Conservation (phyloP, 2,113 vertebrate species). For the Neolamprologus longior region DNA sequence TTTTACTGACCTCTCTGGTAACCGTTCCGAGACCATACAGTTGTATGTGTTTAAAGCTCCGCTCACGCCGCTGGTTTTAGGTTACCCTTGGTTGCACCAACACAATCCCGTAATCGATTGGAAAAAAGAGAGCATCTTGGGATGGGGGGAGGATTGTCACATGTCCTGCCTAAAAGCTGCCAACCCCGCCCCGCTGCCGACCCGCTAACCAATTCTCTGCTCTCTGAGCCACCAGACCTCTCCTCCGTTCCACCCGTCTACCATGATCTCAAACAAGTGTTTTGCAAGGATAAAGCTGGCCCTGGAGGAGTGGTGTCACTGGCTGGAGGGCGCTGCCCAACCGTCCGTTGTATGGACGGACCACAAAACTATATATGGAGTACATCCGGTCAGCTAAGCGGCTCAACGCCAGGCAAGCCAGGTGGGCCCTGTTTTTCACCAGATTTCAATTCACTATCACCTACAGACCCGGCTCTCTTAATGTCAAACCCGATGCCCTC, state of each 20-base stretch:
- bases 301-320: neutral
- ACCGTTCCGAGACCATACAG: rapidly evolving
- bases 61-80: neutral
- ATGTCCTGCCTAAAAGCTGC: neutral
- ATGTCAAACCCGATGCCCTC: neutral
- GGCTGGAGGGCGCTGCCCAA: neutral
- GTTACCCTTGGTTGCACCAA: neutral
- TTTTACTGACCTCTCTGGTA: neutral
- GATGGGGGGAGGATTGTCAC: neutral
- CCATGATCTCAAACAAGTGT: neutral
- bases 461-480: neutral
- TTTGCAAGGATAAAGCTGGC: neutral
- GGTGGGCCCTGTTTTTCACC: neutral
- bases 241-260: neutral
- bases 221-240: neutral
- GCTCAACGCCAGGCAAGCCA: neutral
- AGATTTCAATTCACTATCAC: neutral
- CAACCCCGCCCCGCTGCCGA: rapidly evolving
- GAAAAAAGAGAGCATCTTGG: neutral
- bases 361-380: neutral
- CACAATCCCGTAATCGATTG: neutral
- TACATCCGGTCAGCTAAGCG: neutral
- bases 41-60: neutral
- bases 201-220: neutral
- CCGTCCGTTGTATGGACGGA: neutral